These are phyloP conservation scores for Stenodema calcarata DNA, from an alignment of 2,888 invertebrate genomes.

Conservation along the genomic window DNA sequence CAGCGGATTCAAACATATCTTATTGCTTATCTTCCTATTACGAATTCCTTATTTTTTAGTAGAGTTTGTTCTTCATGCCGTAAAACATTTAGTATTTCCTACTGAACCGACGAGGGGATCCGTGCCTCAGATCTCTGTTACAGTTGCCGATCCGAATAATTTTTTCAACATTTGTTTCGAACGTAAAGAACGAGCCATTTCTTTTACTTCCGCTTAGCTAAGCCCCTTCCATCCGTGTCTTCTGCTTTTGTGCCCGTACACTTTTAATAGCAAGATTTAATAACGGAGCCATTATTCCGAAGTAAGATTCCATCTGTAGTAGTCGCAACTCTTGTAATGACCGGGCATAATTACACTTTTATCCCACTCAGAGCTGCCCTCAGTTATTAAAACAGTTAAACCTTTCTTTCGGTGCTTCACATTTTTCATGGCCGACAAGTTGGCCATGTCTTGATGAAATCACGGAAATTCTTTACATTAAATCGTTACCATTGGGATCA, in stretches of 20 bases:
- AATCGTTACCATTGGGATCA: neutral
- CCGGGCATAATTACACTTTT: slow-evolving; percentile 44
- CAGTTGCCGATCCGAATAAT: neutral
- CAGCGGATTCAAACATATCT: too few species aligned
- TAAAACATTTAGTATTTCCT: too few species aligned
- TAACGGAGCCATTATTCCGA: slow-evolving; percentile 47
- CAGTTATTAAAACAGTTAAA: slow-evolving; percentile 41
- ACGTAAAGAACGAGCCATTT: slow-evolving; percentile 3
- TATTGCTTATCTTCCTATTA: too few species aligned
- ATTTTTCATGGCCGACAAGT: slow-evolving; percentile 7
- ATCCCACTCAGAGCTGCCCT: slow-evolving; percentile 38
- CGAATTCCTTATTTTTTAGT: too few species aligned
- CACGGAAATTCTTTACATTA: neutral
- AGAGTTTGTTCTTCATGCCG: too few species aligned
- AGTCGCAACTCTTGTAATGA: slow-evolving; percentile 45
- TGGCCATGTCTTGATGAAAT: slow-evolving; percentile 3
- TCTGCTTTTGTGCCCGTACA: slow-evolving; percentile 33
- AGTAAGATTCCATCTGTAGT: slow-evolving; percentile 48
- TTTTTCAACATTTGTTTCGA: neutral
- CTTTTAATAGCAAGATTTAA: slow-evolving; percentile 61
- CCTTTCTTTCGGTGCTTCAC: neutral
- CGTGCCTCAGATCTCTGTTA: too few species aligned
- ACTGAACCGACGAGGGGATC: too few species aligned
- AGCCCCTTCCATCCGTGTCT: neutral
- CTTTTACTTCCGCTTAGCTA: neutral